phyloP scores from a whole-genome alignment of 2,113 vertebrate species.

The Lycaon pictus region DNA sequence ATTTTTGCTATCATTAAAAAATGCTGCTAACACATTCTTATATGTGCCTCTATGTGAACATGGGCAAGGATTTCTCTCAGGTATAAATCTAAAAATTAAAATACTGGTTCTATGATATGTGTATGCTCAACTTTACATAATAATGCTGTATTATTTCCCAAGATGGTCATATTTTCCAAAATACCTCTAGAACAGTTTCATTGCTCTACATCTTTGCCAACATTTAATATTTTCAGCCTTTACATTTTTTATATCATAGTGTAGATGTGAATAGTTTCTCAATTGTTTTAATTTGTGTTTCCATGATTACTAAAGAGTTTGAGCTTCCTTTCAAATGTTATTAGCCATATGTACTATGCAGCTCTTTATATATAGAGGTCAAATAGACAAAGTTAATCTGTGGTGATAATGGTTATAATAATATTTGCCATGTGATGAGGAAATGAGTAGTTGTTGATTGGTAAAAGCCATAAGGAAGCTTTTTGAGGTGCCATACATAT shows the following conservation, averaged over 20 bases:
- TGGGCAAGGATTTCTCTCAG: neutral
- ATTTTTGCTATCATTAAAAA: neutral
- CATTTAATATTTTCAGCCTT: neutral
- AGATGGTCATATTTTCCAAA: neutral
- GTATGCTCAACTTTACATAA: neutral
- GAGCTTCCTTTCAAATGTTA: neutral
- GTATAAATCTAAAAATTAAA: neutral
- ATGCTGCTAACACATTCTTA: neutral
- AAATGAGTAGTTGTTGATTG: neutral
- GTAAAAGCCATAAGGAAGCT: neutral
- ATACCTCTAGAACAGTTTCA: neutral
- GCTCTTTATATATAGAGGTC: neutral
- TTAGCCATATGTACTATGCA: neutral
- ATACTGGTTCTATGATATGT: neutral
- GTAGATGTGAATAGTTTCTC: neutral
- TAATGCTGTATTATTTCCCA: neutral
- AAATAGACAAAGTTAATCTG: neutral
- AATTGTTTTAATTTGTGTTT: neutral
- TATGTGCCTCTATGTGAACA: neutral
- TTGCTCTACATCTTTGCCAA: neutral
- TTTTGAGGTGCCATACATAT: neutral
- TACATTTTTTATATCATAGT: neutral
- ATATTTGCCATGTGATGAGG: neutral
- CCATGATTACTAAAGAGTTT: neutral
- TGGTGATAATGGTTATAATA: neutral